phyloP scores from a whole-genome alignment of 2,888 invertebrate species.

The Stenoptilia bipunctidactyla region DNA sequence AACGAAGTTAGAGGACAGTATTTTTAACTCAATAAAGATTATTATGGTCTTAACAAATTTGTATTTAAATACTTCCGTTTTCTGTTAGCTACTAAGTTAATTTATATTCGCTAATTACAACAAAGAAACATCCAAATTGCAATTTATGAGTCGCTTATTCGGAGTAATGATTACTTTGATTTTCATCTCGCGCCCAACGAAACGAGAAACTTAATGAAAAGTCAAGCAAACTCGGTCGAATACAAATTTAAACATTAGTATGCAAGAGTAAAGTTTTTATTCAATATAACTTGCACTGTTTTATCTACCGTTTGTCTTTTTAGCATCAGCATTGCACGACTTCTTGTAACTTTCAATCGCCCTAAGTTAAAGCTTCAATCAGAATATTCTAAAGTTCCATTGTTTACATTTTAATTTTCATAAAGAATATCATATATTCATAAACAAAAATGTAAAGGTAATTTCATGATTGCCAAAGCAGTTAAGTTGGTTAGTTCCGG shows the following conservation, averaged over 20 bases:
- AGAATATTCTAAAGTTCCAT: background rate
- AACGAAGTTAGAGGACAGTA: too few relatives aligned
- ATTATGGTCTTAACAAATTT: too few relatives aligned
- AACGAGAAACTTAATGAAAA: slow-evolving; percentile 63
- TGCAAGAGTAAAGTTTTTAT: slow-evolving; percentile 67
- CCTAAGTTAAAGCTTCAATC: slow-evolving; percentile 26
- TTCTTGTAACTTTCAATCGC: slow-evolving; percentile 26
- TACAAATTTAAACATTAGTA: slow-evolving; percentile 66
- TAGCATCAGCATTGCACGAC: slow-evolving; percentile 38
- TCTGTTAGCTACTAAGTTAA: slow-evolving; percentile 12
- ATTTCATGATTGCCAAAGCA: slow-evolving; percentile 9
- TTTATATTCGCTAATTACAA: slow-evolving; percentile 27
- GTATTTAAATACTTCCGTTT: slow-evolving; percentile 9
- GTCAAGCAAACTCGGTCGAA: slow-evolving; percentile 64
- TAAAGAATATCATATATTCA: too few relatives aligned
- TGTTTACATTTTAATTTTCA: slow-evolving; percentile 1
- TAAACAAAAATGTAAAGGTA: slow-evolving; percentile 5
- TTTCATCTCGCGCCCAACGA: slow-evolving; percentile 50
- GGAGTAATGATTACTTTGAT: slow-evolving; percentile 63
- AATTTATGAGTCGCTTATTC: slow-evolving; percentile 47
- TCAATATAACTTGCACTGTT: slow-evolving; percentile 63
- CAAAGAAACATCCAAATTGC: slow-evolving; percentile 34
- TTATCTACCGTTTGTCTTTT: slow-evolving; percentile 55
- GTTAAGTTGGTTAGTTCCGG: slow-evolving; percentile 6
- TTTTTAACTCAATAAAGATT: too few relatives aligned